Evolutionary conservation across 2,797 vertebrate genomes (phyloP), one percentile per base, ranked within the genome.

Genomic region (Chelonia mydas): DNA sequence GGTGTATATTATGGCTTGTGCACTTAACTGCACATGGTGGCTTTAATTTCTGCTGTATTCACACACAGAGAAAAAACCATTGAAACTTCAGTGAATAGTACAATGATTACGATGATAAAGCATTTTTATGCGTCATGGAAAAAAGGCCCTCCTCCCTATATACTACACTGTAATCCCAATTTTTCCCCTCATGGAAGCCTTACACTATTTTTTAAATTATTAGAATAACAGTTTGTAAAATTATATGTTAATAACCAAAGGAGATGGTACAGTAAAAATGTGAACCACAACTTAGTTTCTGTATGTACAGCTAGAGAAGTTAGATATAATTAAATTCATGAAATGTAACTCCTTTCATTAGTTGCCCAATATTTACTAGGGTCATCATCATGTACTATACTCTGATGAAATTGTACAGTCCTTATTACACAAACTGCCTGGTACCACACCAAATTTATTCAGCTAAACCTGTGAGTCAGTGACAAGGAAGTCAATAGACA

Each of bases 1-100:
- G 98, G 98, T 98, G 98, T 98, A 98, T 98, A 98, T 99, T 98
- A 99, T 98, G 97, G 98, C 90, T 97, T 94, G 81, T 95, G 98
- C 98, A 97, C 98, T 98, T 97, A 97, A 65, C 98, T 98, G 98
- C 96, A 97, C 95, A 95, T 97, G 95, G 97, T 90, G 93, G 94
- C 97, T 97, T 98, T 97, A 94, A 96, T 93, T 96, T 97, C 89
- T 55, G 96, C 94, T 96, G 54, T 83, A 72, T 87, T 95, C 84
- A 21, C 57, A 83, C 74, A 72, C 82, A 88, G 83, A 45, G 5
- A 83, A 95, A 82, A 88, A 92, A 88, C 90, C 88, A 94, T 68
- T 88, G 89, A 92, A 97, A 97, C 85, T 84, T 97, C 86, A 88
- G 78, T 86, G 92, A 97, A 97, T 93, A 96, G 91, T 31, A 61